Conservation (phyloP, 2,888 invertebrate species). For the Acanthosepion lycidas region DNA sequence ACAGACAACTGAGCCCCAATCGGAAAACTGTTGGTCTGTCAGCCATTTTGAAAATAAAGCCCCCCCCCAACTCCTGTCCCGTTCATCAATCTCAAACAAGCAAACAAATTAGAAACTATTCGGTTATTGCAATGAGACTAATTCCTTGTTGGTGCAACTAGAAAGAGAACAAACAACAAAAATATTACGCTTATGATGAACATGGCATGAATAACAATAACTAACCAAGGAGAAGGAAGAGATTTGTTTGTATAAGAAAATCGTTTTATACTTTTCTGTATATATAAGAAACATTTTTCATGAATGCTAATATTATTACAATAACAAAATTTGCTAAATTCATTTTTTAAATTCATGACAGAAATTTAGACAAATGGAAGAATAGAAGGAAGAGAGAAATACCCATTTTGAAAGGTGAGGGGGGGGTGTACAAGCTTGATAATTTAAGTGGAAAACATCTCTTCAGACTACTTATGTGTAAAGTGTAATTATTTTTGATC, state of each 20-base stretch:
- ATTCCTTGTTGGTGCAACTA: neutral
- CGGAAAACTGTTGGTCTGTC: neutral
- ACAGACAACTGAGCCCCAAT: neutral
- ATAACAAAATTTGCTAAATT: no score
- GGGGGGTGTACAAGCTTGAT: no score
- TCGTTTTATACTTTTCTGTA: neutral
- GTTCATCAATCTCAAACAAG: neutral
- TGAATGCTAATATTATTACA: no score
- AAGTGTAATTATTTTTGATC: no score
- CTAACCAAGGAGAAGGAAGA: neutral
- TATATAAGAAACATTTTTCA: neutral
- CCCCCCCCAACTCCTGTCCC: neutral
- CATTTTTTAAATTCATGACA: no score
- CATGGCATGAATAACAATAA: neutral
- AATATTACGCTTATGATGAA: neutral
- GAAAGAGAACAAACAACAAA: neutral
- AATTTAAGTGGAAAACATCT: no score
- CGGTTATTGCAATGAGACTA: neutral
- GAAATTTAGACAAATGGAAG: no score
- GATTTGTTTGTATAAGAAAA: neutral
- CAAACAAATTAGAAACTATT: neutral
- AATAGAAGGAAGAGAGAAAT: no score
- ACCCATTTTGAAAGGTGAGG: no score
- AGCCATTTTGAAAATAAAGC: conserved; percentile 4
- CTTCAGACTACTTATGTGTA: no score